Base-by-base conservation (phyloP, 2,113 vertebrate species). In the Neoarius graeffei region DNA sequence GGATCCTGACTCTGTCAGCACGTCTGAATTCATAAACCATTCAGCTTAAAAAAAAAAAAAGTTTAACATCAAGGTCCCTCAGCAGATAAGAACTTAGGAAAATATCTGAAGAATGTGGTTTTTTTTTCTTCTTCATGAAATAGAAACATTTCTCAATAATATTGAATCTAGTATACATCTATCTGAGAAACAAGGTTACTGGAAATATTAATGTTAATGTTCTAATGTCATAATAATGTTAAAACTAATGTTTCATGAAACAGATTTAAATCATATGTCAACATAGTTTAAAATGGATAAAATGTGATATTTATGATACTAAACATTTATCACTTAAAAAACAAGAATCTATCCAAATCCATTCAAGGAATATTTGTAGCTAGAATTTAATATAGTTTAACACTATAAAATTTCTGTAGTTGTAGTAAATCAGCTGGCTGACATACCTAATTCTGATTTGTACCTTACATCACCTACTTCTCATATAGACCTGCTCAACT, bases 1-100 rank as follows among this genome's bases (percentile, higher is more conserved):
- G 86, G 88, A 91, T 80, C 86, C 81, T 92, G 91, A 89, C 69
- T 91, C 85, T 93, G 92, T 93, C 93, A 92, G 90, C 93, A 92
- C 91, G 83, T 82, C 86, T 84, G 83, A 89, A 91, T 89, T 87
- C 82, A 56, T 89, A 80, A 89, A 85, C 90, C 82, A 89, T 88
- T 90, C 60, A 88, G 85, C 88, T 93, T 91, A 42, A 89, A 91
- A 92, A 91, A 92, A 50, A 89, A 91, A 92, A 91, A 92, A 82
- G 85, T 86, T 91, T 81, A 76, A 87, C 80, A 7, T 84, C 71
- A 91, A 90, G 86, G 88, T 88, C 90, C 92, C 92, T 92, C 89
- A 54, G 69, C 89, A 92, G 60, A 91, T 87, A 83, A 86, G 87
- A 90, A 84, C 89, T 91, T 92, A 91, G 90, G 86, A 89, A 90